Percentiles rank a stretch among this genome's conserved stretches.
Evolutionary conservation across 1,140 invertebrate genomes (phyloP).

Genomic region (Ceratitis capitata): DNA sequence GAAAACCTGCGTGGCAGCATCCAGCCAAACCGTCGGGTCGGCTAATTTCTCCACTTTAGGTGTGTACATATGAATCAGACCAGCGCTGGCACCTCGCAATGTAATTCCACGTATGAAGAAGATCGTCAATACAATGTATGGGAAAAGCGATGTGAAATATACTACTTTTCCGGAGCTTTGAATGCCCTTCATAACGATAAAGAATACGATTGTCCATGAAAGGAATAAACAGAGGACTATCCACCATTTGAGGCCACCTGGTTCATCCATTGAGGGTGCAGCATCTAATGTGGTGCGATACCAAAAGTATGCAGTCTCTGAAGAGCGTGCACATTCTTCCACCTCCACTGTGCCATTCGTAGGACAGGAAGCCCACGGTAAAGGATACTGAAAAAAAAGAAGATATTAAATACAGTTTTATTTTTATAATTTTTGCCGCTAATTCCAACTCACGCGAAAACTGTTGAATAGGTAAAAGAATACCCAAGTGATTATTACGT

Average conservation of each 20-base stretch:
- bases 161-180: slow-evolving; percentile 97
- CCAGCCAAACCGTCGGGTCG: slow-evolving; percentile 88
- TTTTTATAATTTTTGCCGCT: background rate
- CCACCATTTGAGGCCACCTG: slow-evolving; percentile 91
- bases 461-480: slow-evolving; percentile 95
- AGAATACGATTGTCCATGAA: slow-evolving; percentile 95
- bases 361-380: slow-evolving; percentile 89
- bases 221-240: slow-evolving; percentile 91
- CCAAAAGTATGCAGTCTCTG: slow-evolving; percentile 90
- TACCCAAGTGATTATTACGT: slow-evolving; percentile 98
- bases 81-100: slow-evolving; percentile 86
- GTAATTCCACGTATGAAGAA: slow-evolving; percentile 94
- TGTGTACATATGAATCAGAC: slow-evolving; percentile 90
- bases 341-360: slow-evolving; percentile 75
- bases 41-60: slow-evolving; percentile 86
- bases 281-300: slow-evolving; percentile 87
- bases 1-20: slow-evolving; percentile 95
- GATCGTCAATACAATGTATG: slow-evolving; percentile 93
- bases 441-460: slow-evolving; percentile 74
- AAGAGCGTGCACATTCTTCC: slow-evolving; percentile 82
- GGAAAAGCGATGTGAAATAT: slow-evolving; percentile 96
- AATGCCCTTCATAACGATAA: slow-evolving; percentile 98
- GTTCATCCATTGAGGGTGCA: slow-evolving; percentile 82
- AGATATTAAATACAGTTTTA: background rate
- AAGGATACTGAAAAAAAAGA: slow-evolving; percentile 69